Evolutionary conservation across 2,797 vertebrate genomes (phyloP), one percentile per base, ranked within the genome.

Genomic region (Sebastes cheni): DNA sequence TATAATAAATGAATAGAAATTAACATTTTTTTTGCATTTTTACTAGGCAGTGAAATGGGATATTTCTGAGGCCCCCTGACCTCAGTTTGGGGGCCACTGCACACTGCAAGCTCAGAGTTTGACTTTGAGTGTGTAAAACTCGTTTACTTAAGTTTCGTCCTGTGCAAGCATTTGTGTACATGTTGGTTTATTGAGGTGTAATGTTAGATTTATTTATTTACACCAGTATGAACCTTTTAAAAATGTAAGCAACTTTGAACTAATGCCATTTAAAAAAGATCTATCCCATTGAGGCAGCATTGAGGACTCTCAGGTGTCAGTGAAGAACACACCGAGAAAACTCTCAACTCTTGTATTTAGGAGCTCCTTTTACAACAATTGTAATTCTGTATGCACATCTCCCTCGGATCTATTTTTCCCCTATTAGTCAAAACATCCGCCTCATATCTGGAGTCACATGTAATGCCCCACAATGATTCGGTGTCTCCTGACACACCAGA

Each of bases 401-500:
- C 65, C 59, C 54, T 22, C 36, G 50, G 66, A 77, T 69, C 70
- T 66, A 29, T 72, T 64, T 79, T 59, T 36, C 23, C 50, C 67
- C 75, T 65, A 86, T 89, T 92, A 89, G 67, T 86, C 83, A 82
- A 88, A 86, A 83, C 86, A 91, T 81, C 85, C 81, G 72, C 82
- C 88, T 89, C 75, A 89, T 86, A 87, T 75, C 80, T 71, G 83
- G 90, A 90, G 90, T 84, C 90, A 81, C 84, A 81, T 70, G 78
- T 85, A 85, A 77, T 83, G 77, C 67, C 82, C 86, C 89, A 73
- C 84, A 80, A 92, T 93, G 88, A 92, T 89, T 81, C 84, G 90
- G 85, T 84, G 89, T 91, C 92, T 94, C 90, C 84, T 93, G 92
- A 94, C 91, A 90, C 87, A 39, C 89, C 91, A 87, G 9, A 92